Percentiles rank a stretch among this genome's conserved stretches.
Conservation (phyloP, 2,113 vertebrate genomes). For the Burhinus oedicnemus region DNA sequence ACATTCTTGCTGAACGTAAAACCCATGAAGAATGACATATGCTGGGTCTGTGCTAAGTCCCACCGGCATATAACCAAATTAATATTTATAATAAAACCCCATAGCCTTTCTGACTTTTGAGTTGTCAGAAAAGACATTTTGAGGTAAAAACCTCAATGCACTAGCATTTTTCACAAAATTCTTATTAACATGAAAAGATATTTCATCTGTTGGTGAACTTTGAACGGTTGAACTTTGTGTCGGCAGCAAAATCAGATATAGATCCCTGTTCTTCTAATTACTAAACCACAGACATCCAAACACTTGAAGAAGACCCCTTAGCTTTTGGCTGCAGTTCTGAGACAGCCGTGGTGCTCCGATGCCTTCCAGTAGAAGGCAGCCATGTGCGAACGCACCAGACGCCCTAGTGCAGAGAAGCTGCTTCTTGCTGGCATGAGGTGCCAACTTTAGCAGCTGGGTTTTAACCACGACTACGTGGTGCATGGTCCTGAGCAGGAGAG, state of each 20-base stretch:
- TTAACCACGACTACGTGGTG: background rate
- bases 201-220: background rate
- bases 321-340: background rate
- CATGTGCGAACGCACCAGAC: background rate
- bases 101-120: background rate
- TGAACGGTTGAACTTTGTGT: background rate
- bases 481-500: background rate
- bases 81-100: background rate
- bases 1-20: background rate
- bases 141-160: background rate
- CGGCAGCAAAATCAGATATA: background rate
- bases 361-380: background rate
- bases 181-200: background rate
- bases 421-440: background rate
- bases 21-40: background rate
- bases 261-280: background rate
- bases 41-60: background rate
- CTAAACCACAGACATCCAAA: background rate
- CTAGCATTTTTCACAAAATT: background rate
- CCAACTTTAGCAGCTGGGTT: background rate
- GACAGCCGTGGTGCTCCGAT: background rate
- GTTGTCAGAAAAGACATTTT: background rate
- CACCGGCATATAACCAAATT: background rate
- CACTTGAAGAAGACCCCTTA: background rate
- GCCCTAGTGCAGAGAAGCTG: background rate